Base-by-base conservation (phyloP, 1,140 invertebrate genomes). In the Leptinotarsa undecemlineata region DNA sequence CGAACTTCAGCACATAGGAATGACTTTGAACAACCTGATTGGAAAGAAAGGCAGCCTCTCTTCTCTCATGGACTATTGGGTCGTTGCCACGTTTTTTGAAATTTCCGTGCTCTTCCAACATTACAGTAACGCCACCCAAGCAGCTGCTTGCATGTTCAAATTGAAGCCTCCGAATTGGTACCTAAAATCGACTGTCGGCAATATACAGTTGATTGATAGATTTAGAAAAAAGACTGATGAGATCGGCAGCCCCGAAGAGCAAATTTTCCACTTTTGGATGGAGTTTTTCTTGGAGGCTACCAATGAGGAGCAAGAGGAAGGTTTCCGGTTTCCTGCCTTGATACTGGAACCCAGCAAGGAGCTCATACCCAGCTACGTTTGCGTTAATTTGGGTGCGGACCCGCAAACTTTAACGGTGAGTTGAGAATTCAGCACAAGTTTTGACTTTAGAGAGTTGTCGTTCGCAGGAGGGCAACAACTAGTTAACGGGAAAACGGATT, bases 1-100 rank as follows among this genome's bases (percentile, higher is more conserved):
- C 81, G 96, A 98, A 85, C 85, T 98, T 57, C 95, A 97, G 82
- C 93, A 95, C 78, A 94, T 96, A 80, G 92, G 91, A 89, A 95
- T 98, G 90, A 94, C 97, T 4, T 86, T 99, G 64, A 99, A 99
- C 85, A 98, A 98, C 88, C 88, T 99, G 62, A 99, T 99, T 83
- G 98, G 98, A 1, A 96, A 97, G 83, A 99, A 99, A 86, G 98
- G 98, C 21, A 97, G 95, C 84, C 85, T 99, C 19, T 92, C 92
- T 0, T 95, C 94, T 20, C 86, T 99, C 3, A 94, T 94, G 80
- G 98, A 99, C 82, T 99, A 99, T 84, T 99, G 98, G 98, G 97
- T 98, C 87, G 97, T 99, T 8, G 98, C 98, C 0, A 99, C 98
- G 1, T 99, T 99, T 87, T 99, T 99, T 86, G 98, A 99, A 87